Conservation (phyloP, 2,113 vertebrate species). For the Felis chaus region DNA sequence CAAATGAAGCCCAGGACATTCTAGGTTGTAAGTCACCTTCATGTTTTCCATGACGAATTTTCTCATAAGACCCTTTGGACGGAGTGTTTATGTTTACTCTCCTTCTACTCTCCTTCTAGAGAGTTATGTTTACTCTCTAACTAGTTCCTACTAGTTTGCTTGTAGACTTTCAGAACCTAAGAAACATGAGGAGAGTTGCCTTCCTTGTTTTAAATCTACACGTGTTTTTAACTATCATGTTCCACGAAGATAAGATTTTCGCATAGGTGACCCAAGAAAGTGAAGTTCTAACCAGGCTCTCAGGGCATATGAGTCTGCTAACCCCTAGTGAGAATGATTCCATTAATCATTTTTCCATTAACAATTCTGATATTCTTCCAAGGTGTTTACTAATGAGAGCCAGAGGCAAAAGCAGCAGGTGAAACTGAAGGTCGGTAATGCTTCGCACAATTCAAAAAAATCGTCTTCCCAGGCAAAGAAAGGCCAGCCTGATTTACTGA, state of each 20-base stretch:
- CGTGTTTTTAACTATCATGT: neutral
- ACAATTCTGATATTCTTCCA: slow-evolving; percentile 59
- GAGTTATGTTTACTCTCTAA: neutral
- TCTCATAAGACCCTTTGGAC: neutral
- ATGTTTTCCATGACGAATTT: neutral
- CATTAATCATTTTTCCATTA: slow-evolving; percentile 70
- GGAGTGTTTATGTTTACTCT: neutral
- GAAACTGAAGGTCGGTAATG: slow-evolving; percentile 5
- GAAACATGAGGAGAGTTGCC: neutral
- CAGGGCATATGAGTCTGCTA: neutral
- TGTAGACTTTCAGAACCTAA: neutral
- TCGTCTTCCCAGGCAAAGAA: neutral
- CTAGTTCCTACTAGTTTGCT: neutral
- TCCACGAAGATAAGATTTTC: neutral
- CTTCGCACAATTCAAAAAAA: neutral
- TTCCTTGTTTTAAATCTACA: neutral
- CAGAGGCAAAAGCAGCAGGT: slow-evolving; percentile 54
- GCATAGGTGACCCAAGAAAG: neutral
- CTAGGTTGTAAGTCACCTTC: neutral
- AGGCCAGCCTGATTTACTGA: neutral
- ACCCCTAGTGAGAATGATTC: slow-evolving; percentile 54
- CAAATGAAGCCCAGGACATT: neutral
- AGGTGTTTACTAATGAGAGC: slow-evolving; percentile 73
- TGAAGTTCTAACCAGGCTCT: neutral
- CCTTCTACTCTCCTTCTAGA: neutral